Conservation (phyloP, 1,140 invertebrate species). For the Megathymus violae region DNA sequence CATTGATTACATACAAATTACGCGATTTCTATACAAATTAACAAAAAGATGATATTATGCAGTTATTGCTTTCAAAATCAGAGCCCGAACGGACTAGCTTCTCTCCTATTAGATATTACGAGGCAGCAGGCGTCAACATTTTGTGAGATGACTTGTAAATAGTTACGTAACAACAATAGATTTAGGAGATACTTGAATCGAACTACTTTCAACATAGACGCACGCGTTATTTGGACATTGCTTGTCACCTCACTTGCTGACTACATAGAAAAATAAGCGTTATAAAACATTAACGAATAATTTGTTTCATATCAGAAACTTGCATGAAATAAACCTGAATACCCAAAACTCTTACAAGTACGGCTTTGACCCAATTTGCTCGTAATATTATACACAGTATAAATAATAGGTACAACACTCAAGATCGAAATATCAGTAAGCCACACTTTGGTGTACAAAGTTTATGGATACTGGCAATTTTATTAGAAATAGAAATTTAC, state of each 20-base stretch:
- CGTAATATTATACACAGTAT: no score
- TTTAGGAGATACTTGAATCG: background rate
- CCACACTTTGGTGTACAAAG: constrained; percentile 55
- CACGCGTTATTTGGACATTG: background rate
- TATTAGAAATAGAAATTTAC: constrained; percentile 19
- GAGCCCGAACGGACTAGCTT: constrained; percentile 7
- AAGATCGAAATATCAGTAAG: constrained; percentile 43
- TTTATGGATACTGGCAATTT: constrained; percentile 47
- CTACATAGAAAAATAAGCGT: background rate
- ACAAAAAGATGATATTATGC: constrained; percentile 32
- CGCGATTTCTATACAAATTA: constrained; percentile 45
- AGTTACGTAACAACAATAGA: background rate
- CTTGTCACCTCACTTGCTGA: background rate
- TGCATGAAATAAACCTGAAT: no score
- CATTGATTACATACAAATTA: constrained; percentile 20
- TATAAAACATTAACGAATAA: background rate
- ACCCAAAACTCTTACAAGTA: no score
- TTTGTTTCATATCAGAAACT: no score
- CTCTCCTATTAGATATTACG: background rate
- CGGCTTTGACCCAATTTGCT: no score
- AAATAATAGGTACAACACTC: background rate
- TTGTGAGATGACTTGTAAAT: background rate
- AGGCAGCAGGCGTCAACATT: background rate
- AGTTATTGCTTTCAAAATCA: constrained; percentile 9
- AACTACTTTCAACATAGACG: background rate